Evolutionary conservation across 1,140 invertebrate genomes (phyloP), one percentile per base, ranked within the genome.

Genomic region (Yoshiicerus persimilis): DNA sequence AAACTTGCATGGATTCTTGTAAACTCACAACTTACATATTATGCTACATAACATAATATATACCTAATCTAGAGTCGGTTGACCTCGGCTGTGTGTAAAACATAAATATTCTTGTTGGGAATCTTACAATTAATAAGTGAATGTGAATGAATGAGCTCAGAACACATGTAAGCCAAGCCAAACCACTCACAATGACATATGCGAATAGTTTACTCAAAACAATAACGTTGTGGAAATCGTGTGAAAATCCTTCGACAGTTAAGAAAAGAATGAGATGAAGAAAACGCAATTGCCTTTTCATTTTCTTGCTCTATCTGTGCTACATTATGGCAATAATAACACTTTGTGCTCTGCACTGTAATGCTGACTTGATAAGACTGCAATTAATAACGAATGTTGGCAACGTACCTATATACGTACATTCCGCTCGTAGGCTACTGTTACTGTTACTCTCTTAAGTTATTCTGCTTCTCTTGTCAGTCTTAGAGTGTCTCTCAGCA

Each of bases 201-300:
- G 75, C 75, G 75, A 80, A 80, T 34, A 80, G 75, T 38, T 80
- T 38, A 80, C 83, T 41, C 39, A 47, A 47, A 84, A 84, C 83
- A 84, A 84, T 84, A 84, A 84, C 83, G 41, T 84, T 47, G 41
- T 84, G 83, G 83, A 84, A 84, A 84, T 84, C 83, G 83, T 84
- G 83, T 84, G 83, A 84, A 84, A 84, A 84, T 84, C 83, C 83
- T 84, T 84, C 83, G 83, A 41, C 83, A 84, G 83, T 84, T 41
- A 62, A 83, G 77, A 39, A 84, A 84, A 62, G 38, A 84, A 62
- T 84, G 41, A 84, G 38, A 84, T 84, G 83, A 84, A 41, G 83
- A 84, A 84, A 84, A 84, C 47, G 83, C 38, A 84, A 62, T 56
- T 47, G 83, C 83, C 47, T 36, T 80, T 80, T 80, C 75, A 80